Evolutionary conservation across 2,888 invertebrate genomes (phyloP).

Genomic region (Nomada hirtipes): DNA sequence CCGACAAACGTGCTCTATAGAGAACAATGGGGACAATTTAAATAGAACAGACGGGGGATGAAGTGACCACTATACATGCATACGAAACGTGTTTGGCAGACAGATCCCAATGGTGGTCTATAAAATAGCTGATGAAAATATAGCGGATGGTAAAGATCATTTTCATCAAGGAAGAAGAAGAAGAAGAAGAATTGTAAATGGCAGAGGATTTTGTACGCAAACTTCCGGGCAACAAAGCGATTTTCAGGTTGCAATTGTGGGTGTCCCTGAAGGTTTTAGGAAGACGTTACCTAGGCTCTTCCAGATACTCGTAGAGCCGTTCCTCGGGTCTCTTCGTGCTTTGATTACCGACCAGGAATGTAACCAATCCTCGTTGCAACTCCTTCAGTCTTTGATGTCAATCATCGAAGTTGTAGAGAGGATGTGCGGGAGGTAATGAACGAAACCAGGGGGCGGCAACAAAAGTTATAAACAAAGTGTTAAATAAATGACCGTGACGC

Average conservation of each 20-base stretch:
- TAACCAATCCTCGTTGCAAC: conserved; percentile 77
- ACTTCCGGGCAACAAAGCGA: conserved; percentile 13
- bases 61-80: conserved; percentile 13
- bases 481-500: conserved; percentile 21
- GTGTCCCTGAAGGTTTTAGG: conserved; percentile 24
- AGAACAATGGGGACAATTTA: not conserved
- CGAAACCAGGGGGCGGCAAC: conserved; percentile 57
- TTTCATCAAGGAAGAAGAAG: not conserved
- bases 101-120: not conserved
- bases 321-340: conserved; percentile 75
- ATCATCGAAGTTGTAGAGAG: conserved; percentile 44
- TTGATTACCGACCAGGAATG: conserved; percentile 77
- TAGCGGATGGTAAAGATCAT: conserved; percentile 8
- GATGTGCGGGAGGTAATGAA: conserved; percentile 60
- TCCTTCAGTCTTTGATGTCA: conserved; percentile 76
- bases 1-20: not conserved
- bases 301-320: conserved; percentile 77
- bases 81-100: not conserved
- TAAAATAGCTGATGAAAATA: conserved; percentile 12
- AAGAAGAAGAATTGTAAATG: too few species aligned
- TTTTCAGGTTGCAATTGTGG: conserved; percentile 30
- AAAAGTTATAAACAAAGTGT: conserved; percentile 41
- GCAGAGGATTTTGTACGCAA: not conserved
- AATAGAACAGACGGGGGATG: not conserved
- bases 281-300: conserved; percentile 78